phyloP scores from a whole-genome alignment of 1,140 invertebrate species.

The Drosophila leontia region DNA sequence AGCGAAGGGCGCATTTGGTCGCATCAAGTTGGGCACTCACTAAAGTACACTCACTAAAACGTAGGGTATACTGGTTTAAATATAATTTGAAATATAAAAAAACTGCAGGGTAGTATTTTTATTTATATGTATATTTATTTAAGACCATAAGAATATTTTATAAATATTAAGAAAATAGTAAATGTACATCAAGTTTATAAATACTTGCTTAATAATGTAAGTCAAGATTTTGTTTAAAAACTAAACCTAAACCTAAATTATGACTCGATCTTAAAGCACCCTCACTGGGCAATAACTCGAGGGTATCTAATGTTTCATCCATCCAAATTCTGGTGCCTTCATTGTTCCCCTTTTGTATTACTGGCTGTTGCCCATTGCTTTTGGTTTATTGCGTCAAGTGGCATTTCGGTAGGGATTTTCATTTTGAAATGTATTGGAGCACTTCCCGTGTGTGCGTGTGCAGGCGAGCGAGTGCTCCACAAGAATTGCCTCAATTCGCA shows the following conservation, averaged over 20 bases:
- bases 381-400: slow-evolving; percentile 84
- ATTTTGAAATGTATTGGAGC: slow-evolving; percentile 77
- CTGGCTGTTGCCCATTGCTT: slow-evolving; percentile 36
- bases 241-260: background rate
- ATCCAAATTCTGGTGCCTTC: background rate
- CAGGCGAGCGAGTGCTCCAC: slow-evolving; percentile 19
- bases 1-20: slow-evolving; percentile 19
- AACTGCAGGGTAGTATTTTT: background rate
- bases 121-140: background rate
- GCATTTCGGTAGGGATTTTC: slow-evolving; percentile 80
- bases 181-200: too few species aligned
- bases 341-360: slow-evolving; percentile 28
- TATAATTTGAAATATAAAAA: background rate
- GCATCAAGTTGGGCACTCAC: slow-evolving; percentile 15
- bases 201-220: too few species aligned
- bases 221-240: too few species aligned
- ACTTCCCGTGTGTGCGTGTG: slow-evolving; percentile 29
- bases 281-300: background rate
- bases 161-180: too few species aligned
- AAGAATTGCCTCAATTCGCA: slow-evolving; percentile 70
- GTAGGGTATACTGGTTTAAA: background rate
- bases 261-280: background rate
- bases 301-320: slow-evolving; percentile 18
- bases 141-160: background rate
- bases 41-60: background rate